phyloP scores from a whole-genome alignment of 2,797 vertebrate genomes.

The Alectoris magna region DNA sequence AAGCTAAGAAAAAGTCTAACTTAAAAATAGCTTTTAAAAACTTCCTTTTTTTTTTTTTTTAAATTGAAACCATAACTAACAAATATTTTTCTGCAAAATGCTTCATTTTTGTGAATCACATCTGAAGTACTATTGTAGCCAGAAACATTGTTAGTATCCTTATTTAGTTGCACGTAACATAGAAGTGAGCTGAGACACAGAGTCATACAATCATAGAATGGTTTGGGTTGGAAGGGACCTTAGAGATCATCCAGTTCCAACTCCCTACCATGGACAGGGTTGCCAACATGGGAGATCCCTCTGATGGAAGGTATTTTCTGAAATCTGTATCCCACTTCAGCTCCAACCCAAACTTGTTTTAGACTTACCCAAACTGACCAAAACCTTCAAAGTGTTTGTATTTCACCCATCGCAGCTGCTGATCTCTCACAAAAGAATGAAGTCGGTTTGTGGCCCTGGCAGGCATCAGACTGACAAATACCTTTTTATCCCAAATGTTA shows the following conservation, averaged over 20 bases:
- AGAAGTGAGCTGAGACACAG: neutral
- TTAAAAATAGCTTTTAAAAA: neutral
- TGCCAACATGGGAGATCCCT: neutral
- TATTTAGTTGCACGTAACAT: neutral
- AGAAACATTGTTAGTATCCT: neutral
- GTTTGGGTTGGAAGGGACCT: too few species aligned
- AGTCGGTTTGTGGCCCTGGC: constrained; percentile 3
- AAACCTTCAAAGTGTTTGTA: constrained; percentile 35
- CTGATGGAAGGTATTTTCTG: neutral
- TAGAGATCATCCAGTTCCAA: too few species aligned
- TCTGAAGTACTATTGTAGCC: neutral
- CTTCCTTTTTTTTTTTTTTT: neutral
- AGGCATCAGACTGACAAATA: neutral
- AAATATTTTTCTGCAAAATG: neutral
- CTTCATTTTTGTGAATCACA: neutral
- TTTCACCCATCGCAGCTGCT: constrained; percentile 6
- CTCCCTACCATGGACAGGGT: too few species aligned
- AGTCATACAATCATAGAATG: too few species aligned
- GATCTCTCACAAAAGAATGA: constrained; percentile 48
- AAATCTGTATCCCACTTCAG: neutral
- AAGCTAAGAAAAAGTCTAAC: neutral
- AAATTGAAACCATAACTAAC: neutral
- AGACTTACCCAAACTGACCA: neutral
- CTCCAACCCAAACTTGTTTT: neutral
- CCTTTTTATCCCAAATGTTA: neutral